Evolutionary conservation across 2,888 invertebrate species (phyloP), one percentile per base, ranked within the genome.

Genomic region (Agrypnus murinus): DNA sequence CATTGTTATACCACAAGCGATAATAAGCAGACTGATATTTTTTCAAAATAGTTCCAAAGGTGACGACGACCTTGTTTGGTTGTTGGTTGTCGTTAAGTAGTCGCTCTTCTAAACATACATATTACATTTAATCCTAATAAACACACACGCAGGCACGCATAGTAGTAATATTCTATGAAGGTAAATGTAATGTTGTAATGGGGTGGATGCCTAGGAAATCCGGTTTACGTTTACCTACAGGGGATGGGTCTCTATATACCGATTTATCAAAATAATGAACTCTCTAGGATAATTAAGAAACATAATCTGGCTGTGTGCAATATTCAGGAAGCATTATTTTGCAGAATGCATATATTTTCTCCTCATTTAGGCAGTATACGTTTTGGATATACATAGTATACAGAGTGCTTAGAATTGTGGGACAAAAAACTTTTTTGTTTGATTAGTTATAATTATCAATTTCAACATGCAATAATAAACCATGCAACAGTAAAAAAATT

Each of bases 31-130:
- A 48, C 25, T 25, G 48, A 43, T 65, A 45, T 17, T 55, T 65
- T n/a, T 55, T 55, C 45, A 57, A 65, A 40, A 65, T 43, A 25
- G 57, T 53, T 48, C 40, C 55, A 55, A 64, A 64, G 64, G 65
- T 65, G 55, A 36, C 40, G 43, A 43, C 45, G 57, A 36, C 63
- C 63, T 63, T 50, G 63, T 62, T 62, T 48, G 12, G 36, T 48
- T 32, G 50, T 50, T 32, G 6, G n/a, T n/a, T n/a, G n/a, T n/a
- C n/a, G n/a, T n/a, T n/a, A n/a, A n/a, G n/a, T n/a, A 9, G 50
- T 53, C 12, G 12, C 31, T 31, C 5, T 25, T 31, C 50, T 12
- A 40, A n/a, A 60, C 43, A 60, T 32, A 14, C 25, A 63, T 25
- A 36, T 46, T 34, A 63, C 48, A 48, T 63, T 36, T 48, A 63